A percentile compares a stretch with the other conserved stretches of the same genome.
Conservation (phyloP, 1,140 invertebrate species). For the Vanessa atalanta region DNA sequence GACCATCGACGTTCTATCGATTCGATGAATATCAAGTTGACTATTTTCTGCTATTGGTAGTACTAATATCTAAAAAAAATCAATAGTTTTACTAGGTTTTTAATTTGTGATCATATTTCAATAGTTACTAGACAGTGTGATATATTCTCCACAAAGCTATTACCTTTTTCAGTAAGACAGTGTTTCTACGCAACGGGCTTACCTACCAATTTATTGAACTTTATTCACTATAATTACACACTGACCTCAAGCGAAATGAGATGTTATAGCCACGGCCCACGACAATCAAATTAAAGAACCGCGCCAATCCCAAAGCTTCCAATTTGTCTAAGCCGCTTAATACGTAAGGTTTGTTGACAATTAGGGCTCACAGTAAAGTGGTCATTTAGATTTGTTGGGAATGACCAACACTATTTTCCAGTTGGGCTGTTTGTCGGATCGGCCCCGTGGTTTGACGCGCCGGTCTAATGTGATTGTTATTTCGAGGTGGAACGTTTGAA, state of each 20-base stretch:
- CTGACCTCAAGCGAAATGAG: slow-evolving; percentile 49
- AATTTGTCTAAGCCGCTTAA: slow-evolving; percentile 30
- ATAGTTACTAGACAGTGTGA: no score
- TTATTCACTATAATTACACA: slow-evolving; percentile 37
- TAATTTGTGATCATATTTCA: no score
- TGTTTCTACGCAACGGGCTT: neutral
- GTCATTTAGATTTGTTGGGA: slow-evolving; percentile 26
- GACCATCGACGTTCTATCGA: no score
- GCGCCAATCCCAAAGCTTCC: slow-evolving; percentile 29
- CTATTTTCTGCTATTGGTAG: no score
- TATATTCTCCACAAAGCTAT: neutral
- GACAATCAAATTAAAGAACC: slow-evolving; percentile 47
- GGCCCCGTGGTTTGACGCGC: slow-evolving; percentile 40
- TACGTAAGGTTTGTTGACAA: slow-evolving; percentile 8
- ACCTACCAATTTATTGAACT: neutral
- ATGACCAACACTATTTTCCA: slow-evolving; percentile 43
- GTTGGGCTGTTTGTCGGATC: slow-evolving; percentile 37
- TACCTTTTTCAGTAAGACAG: neutral
- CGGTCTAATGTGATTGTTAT: slow-evolving; percentile 31
- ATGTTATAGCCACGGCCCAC: slow-evolving; percentile 41
- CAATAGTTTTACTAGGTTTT: no score
- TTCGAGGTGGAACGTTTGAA: slow-evolving; percentile 17
- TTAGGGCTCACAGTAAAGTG: slow-evolving; percentile 20
- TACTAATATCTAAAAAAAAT: no score
- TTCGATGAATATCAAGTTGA: no score